These are phyloP conservation scores for Halcyon senegalensis DNA, from an alignment of 2,113 vertebrate species.

Conservation along the genomic window DNA sequence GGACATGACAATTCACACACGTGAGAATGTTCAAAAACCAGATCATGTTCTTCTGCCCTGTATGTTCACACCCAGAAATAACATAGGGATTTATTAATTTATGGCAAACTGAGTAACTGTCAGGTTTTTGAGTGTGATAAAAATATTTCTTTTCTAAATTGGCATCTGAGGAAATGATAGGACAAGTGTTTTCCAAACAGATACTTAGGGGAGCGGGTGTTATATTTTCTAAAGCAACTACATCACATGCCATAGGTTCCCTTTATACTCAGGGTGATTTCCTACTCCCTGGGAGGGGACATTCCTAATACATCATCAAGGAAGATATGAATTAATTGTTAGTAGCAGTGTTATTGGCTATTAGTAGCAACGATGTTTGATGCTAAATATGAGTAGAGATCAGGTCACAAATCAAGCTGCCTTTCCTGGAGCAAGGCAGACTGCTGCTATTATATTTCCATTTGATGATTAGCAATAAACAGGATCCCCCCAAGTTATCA, in stretches of 20 bases:
- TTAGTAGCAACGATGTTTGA: not conserved
- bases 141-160: fast-evolving
- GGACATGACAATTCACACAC: fast-evolving
- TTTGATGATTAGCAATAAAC: not conserved
- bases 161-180: not conserved
- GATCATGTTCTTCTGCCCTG: not conserved
- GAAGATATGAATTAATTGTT: not conserved
- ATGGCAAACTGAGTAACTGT: not conserved
- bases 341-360: not conserved
- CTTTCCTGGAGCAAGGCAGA: not conserved
- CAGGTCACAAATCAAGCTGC: not conserved
- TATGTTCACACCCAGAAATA: fast-evolving
- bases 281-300: not conserved
- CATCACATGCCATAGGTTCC: not conserved
- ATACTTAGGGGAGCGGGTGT: not conserved
- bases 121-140: not conserved
- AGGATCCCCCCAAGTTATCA: not conserved
- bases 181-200: not conserved
- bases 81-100: not conserved
- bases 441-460: not conserved
- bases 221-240: not conserved
- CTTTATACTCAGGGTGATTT: not conserved
- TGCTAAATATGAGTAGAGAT: not conserved
- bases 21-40: not conserved
- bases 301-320: not conserved